These are phyloP conservation scores for Hydrolagus colliei DNA, from an alignment of 2,797 vertebrate genomes.

Conservation along the genomic window DNA sequence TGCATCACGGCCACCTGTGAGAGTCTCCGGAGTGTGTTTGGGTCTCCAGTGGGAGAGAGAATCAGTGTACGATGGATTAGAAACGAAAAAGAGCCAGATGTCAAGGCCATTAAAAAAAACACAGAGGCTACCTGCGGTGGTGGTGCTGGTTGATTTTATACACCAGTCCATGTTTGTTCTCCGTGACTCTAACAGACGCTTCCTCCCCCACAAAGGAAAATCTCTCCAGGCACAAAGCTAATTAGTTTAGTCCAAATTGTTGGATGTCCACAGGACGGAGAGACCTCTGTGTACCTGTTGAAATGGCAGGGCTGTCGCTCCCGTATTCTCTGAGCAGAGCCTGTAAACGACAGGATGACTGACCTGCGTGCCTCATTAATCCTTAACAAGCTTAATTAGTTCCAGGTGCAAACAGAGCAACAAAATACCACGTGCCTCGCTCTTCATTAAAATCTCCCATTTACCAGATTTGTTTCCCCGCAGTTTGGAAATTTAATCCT, in stretches of 20 bases:
- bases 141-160: too few species aligned
- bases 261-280: neutral
- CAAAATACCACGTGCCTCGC: neutral
- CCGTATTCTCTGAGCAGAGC: neutral
- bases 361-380: neutral
- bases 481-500: constrained; percentile 1
- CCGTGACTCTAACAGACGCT: too few species aligned
- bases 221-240: neutral
- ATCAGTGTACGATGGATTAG: too few species aligned
- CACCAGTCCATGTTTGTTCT: too few species aligned
- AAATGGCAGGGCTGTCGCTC: neutral
- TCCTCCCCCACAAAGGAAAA: neutral
- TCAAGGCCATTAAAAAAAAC: too few species aligned
- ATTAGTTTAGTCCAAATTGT: neutral
- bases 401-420: constrained; percentile 14
- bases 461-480: neutral
- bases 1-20: too few species aligned
- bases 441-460: constrained; percentile 18
- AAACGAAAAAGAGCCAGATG: too few species aligned
- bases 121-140: too few species aligned
- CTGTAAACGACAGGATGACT: neutral
- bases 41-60: too few species aligned
- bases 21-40: too few species aligned
- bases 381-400: constrained; percentile 19
- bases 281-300: neutral